Evolutionary conservation across 1,140 invertebrate species (phyloP), one percentile per base, ranked within the genome.

Genomic region (Bombus difficillimus): DNA sequence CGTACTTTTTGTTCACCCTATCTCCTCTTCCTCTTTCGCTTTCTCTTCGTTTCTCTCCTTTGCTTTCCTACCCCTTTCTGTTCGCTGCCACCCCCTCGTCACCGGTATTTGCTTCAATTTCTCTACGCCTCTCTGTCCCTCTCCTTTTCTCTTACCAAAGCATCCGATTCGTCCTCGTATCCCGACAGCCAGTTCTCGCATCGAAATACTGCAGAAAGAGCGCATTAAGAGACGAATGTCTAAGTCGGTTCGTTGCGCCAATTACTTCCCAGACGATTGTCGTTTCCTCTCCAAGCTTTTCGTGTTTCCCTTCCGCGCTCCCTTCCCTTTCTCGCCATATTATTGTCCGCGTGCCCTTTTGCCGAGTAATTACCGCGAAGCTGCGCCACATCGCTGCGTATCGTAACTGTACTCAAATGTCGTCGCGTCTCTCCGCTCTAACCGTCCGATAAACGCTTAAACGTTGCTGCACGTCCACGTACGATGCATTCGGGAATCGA

Each of bases 1-100:
- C 85, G 85, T 78, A 87, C 88, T 81, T 91, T 88, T 89, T 84
- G 62, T 88, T 73, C 72, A 28, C 73, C 43, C 78, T 74, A 72
- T 73, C 77, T 78, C 59, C 39, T 66, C 57, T 71, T 57, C 25
- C 68, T 82, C 72, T 77, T 47, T 53, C 62, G 41, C 15, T 71
- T 59, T 12, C 64, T 53, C 77, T n/a, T 6, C 47, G 18, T 53
- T 53, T 28, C 69, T 13, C 13, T 22, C 13, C n/a, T 18, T 32
- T 34, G 32, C 57, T 62, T 47, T n/a, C 32, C 47, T 71, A 28
- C 32, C 22, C 18, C 28, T 68, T 37, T 34, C 25, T 28, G 57
- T 37, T 34, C 43, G 41, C 28, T 37, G 37, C 66, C 22, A 41
- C 25, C 69, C 69, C 22, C 25, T 39, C 53, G 15, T 77, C 75